Evolutionary conservation across 2,113 vertebrate species (phyloP).

Genomic region (Petrocephalus microphthalmus): DNA sequence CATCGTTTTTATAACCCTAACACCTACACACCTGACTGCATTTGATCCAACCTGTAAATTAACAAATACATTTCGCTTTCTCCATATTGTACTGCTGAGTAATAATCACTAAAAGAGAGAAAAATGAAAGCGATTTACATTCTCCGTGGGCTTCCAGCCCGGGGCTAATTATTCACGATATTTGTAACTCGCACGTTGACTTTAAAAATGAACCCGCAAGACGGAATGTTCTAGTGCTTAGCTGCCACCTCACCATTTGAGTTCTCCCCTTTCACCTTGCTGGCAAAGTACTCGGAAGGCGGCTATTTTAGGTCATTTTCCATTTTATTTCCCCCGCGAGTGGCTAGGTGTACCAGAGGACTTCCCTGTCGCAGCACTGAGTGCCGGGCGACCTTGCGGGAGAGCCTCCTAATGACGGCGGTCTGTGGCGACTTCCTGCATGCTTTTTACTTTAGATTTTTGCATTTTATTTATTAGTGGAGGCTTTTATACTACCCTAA

Average conservation of each 20-base stretch:
- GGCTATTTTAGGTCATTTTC: slow-evolving; percentile 7
- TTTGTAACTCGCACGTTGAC: neutral
- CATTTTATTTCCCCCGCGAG: neutral
- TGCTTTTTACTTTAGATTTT: slow-evolving; percentile 1
- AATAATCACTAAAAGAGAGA: neutral
- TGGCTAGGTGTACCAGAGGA: neutral
- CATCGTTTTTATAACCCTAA: neutral
- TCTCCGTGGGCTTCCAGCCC: neutral
- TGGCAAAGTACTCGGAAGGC: neutral
- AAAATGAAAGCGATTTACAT: neutral
- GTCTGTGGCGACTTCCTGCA: neutral
- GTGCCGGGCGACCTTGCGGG: slow-evolving; percentile 8
- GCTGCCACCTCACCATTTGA: neutral
- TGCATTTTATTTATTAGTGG: neutral
- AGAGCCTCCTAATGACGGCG: neutral
- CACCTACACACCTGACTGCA: neutral
- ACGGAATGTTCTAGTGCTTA: neutral
- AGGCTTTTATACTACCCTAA: neutral
- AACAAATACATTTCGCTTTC: neutral
- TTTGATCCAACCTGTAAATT: neutral
- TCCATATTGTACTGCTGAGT: neutral
- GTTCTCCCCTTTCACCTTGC: neutral
- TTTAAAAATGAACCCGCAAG: slow-evolving; percentile 1
- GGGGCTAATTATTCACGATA: neutral
- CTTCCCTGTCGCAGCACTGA: neutral